phyloP scores from a whole-genome alignment of 2,888 invertebrate species.

The Plagodis pulveraria region DNA sequence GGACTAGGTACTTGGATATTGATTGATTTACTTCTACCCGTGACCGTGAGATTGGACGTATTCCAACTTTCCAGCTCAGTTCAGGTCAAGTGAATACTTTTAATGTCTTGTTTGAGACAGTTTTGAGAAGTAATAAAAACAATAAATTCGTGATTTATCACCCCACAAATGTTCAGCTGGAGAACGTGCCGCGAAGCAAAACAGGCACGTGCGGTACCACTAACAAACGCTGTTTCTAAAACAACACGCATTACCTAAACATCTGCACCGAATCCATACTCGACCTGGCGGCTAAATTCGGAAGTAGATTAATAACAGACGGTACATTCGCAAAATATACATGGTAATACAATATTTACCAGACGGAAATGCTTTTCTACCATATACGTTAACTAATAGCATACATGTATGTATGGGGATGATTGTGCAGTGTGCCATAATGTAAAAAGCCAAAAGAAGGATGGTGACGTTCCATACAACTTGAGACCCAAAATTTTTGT shows the following conservation, averaged over 20 bases:
- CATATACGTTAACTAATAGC: no score
- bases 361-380: no score
- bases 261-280: constrained; percentile 48
- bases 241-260: constrained; percentile 68
- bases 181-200: constrained; percentile 67
- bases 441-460: no score
- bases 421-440: no score
- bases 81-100: constrained; percentile 11
- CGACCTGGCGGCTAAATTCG: constrained; percentile 28
- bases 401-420: no score
- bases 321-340: constrained; percentile 12
- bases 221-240: constrained; percentile 72
- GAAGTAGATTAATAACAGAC: constrained; percentile 25
- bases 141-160: constrained; percentile 53
- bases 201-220: constrained; percentile 74
- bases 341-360: no score
- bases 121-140: constrained; percentile 34
- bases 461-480: no score
- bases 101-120: constrained; percentile 27
- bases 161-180: constrained; percentile 44
- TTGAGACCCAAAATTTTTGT: no score
- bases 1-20: background rate
- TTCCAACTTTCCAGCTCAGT: constrained; percentile 2
- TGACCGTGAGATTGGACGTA: constrained; percentile 27
- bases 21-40: background rate